Percentiles rank a stretch among this genome's conserved stretches.
These are phyloP conservation scores for Candoia aspera DNA, from an alignment of 2,113 vertebrate species.

Conservation along the genomic window DNA sequence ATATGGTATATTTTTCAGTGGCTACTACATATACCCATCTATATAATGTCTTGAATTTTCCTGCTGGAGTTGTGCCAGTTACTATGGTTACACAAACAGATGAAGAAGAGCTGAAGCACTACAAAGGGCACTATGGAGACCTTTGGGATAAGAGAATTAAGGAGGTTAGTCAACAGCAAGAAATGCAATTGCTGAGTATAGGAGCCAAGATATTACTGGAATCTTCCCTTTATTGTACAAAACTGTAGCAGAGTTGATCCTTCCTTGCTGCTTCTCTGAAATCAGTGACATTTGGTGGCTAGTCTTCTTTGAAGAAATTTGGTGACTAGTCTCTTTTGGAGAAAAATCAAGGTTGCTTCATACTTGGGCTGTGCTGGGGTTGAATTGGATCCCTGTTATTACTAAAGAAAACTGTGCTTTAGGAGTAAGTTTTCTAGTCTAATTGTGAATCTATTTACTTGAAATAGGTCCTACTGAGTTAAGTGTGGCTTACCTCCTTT, in stretches of 20 bases:
- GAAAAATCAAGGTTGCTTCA: not conserved
- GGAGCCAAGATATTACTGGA: not conserved
- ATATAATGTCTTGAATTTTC: conserved; percentile 87
- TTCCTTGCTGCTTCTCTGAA: not conserved
- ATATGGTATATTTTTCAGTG: conserved; percentile 67
- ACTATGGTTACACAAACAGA: conserved; percentile 79
- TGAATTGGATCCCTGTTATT: not conserved
- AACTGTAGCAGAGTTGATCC: not conserved
- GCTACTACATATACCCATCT: conserved; percentile 68
- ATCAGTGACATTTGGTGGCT: not conserved
- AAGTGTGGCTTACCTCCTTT: not conserved
- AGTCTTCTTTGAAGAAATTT: not conserved
- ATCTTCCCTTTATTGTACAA: not conserved
- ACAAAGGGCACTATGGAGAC: conserved; percentile 75
- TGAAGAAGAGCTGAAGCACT: conserved; percentile 79
- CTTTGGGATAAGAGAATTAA: conserved; percentile 75
- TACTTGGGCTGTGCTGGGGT: not conserved
- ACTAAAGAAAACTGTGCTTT: not conserved
- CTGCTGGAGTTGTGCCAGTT: conserved; percentile 83
- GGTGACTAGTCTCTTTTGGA: not conserved
- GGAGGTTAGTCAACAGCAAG: conserved; percentile 69
- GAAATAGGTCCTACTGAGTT: not conserved
- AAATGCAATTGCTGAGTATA: not conserved
- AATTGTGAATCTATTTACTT: not conserved
- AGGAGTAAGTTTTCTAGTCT: not conserved